Evolutionary conservation across 2,888 invertebrate genomes (phyloP), one percentile per base, ranked within the genome.

Genomic region (Apantesis nais): DNA sequence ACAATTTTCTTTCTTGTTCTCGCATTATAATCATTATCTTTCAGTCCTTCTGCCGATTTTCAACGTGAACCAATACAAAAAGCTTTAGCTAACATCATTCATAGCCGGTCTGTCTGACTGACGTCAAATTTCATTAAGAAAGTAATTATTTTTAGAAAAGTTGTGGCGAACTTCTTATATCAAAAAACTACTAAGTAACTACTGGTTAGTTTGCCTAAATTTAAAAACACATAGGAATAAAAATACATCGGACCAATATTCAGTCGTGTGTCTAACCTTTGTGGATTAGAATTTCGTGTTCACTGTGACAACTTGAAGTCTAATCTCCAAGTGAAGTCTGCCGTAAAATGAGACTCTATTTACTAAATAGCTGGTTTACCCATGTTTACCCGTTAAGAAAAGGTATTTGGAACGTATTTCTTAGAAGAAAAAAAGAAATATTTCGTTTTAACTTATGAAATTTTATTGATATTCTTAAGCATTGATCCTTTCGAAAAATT

Each of bases 301-400:
- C 29, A 29, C 5, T 58, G 58, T 25, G 58, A 29, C 31, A 52
- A 37, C 65, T 66, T 34, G 34, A 66, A 37, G 65, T 64, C 68
- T 78, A 78, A 77, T 78, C 73, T 77, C 65, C 55, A 65, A n/a
- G 75, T 34, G 72, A 66, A 77, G 66, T 71, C 71, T 76, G 63
- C 69, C 74, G 74, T 74, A 61, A 76, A 77, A 77, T 78, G 62
- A 62, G 69, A 67, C 64, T 67, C 62, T 66, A 55, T 31, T 62
- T 55, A 58, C 67, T 68, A 69, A 66, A 58, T 52, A 52, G 25
- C 55, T 16, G n/a, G 34, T 37, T 52, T 37, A 37, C 65, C 37
- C 52, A 65, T 34, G 52, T 52, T 37, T 9, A 14, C n/a, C 16
- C 8, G 25, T 16, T 4, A 52, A 25, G 37, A 19, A 37, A 34